Base-by-base conservation (phyloP, 1,140 invertebrate genomes). In the Formica exsecta region DNA sequence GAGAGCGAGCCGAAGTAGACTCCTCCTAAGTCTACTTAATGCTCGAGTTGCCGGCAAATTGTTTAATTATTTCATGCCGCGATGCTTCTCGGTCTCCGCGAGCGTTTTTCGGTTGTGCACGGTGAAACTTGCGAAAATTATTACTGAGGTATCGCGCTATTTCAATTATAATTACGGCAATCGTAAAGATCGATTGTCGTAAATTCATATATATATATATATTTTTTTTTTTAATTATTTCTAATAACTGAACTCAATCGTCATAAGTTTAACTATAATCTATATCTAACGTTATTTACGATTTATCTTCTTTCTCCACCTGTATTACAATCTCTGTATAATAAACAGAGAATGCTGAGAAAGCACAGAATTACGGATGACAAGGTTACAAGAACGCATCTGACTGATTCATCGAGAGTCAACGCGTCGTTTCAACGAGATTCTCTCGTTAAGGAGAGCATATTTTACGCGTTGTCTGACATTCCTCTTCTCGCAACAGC, bases 61-160 rank as follows among this genome's bases (percentile, higher is more conserved):
- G 79, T 90, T 90, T 90, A 90, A 90, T 90, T 89, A 90, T 90
- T 90, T 74, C 59, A 36, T 48, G 64, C 73, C 84, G 51, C 54
- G 71, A 71, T 77, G 65, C 77, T 51, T 62, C 79, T 66, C 51
- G 32, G n/a, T 19, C 71, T 88, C 32, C 38, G 51, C 48, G 3
- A 85, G 73, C 73, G 59, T 89, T 79, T 89, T 89, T 65, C 62
- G 57, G 19, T 13, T 16, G 32, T 13, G 29, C 66, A 38, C 57
- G 57, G 16, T 13, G 9, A 83, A 74, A 54, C 73, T 74, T 38
- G 54, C 0, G 54, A 83, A 62, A 73, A 62, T 83, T 62, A 73
- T 74, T 61, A 54, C n/a, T 51, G 3, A 25, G n/a, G 32, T 57
- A 16, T 36, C 61, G 51, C 36, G 65, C 54, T 61, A 19, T 32